phyloP scores from a whole-genome alignment of 2,113 vertebrate genomes.

The Raphicerus campestris region DNA sequence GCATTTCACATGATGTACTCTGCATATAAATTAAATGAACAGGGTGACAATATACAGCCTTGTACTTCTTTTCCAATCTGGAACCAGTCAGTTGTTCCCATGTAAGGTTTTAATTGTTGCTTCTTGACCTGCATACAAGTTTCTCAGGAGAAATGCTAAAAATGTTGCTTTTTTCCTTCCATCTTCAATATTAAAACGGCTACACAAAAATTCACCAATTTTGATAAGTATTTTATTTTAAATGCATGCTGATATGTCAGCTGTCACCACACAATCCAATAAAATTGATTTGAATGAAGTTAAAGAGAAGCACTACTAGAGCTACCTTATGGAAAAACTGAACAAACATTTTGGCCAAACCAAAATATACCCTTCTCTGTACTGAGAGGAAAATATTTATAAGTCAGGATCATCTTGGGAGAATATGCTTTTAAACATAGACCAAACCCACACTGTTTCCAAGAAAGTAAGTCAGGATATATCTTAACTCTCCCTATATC shows the following conservation, averaged over 20 bases:
- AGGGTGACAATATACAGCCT: neutral
- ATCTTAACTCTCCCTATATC: neutral
- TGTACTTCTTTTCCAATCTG: neutral
- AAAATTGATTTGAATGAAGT: neutral
- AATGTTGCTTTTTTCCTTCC: neutral
- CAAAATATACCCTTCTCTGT: neutral
- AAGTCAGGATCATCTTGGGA: neutral
- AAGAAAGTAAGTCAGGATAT: neutral
- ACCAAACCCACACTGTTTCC: neutral
- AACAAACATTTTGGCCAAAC: neutral
- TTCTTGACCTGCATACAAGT: neutral
- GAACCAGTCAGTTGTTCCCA: neutral
- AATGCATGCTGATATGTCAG: neutral
- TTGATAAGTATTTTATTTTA: neutral
- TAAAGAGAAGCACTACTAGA: neutral
- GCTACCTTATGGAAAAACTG: neutral
- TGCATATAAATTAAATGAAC: neutral
- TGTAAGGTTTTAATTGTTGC: neutral
- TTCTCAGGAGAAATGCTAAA: neutral
- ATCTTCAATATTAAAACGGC: neutral
- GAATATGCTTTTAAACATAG: neutral
- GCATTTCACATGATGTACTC: neutral
- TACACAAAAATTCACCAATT: neutral
- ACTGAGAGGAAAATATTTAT: neutral
- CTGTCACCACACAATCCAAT: neutral